Conservation (phyloP, 92 coral and sea anemone species). For the Epizoanthus illoricatus region DNA sequence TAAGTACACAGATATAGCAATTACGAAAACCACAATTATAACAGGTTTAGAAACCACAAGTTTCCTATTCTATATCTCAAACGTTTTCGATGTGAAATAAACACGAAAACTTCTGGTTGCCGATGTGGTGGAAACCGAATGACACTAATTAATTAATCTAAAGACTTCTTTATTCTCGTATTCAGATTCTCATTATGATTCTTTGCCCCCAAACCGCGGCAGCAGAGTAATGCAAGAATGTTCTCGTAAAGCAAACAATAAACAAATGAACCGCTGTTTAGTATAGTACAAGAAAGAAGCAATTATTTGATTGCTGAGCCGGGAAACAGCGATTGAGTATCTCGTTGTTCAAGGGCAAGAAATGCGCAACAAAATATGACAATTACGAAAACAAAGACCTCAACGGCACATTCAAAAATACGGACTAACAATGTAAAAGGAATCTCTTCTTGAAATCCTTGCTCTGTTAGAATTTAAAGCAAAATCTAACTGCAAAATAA, state of each 20-base stretch:
- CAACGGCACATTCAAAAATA: not conserved
- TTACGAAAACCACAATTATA: constrained; percentile 19
- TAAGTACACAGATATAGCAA: constrained; percentile 29
- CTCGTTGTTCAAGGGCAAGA: not conserved
- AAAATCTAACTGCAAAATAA: not conserved
- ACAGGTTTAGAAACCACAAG: not conserved
- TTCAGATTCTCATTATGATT: not conserved
- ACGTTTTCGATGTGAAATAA: constrained; percentile 5
- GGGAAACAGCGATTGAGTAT: not conserved
- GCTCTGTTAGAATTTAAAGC: not conserved
- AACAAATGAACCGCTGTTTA: not conserved
- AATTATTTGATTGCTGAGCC: not conserved
- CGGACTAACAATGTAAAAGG: not conserved
- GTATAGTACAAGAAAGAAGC: not conserved
- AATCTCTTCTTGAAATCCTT: not conserved
- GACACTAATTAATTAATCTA: not conserved
- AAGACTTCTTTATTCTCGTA: not conserved
- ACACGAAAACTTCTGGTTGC: not conserved
- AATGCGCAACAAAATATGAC: not conserved
- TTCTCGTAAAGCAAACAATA: not conserved
- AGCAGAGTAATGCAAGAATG: not conserved
- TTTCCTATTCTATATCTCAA: not conserved
- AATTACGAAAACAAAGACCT: constrained; percentile 8
- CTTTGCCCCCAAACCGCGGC: not conserved
- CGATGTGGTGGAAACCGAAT: not conserved